These are phyloP conservation scores for Argyresthia goedartella DNA, from an alignment of 2,888 invertebrate species.

Conservation along the genomic window DNA sequence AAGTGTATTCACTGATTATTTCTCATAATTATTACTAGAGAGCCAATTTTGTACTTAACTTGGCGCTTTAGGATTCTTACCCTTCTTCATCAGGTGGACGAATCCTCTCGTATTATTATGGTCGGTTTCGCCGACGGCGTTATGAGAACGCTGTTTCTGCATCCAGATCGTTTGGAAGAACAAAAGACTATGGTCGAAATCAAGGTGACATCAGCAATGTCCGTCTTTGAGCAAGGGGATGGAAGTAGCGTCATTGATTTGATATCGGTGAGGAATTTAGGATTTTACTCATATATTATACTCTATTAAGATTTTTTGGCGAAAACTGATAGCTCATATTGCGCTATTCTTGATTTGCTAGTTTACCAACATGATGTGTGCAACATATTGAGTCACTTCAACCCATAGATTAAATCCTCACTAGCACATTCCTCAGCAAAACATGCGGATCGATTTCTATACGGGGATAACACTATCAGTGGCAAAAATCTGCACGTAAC, in stretches of 20 bases:
- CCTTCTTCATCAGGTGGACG: slow-evolving; percentile 60
- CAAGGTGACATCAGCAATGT: slow-evolving; percentile 40
- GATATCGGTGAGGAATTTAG: slow-evolving; percentile 32
- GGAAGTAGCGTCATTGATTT: slow-evolving; percentile 42
- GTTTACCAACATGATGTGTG: too few species aligned
- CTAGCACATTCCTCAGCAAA: too few species aligned
- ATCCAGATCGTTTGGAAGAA: slow-evolving; percentile 36
- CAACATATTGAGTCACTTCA: too few species aligned
- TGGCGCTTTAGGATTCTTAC: too few species aligned
- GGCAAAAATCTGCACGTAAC: too few species aligned
- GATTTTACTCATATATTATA: background rate
- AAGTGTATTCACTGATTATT: background rate
- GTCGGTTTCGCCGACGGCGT: slow-evolving; percentile 81
- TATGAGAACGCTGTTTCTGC: slow-evolving; percentile 63
- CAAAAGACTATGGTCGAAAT: slow-evolving; percentile 31
- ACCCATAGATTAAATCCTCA: too few species aligned
- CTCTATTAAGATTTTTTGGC: too few species aligned
- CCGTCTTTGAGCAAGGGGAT: slow-evolving; percentile 43
- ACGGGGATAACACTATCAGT: too few species aligned
- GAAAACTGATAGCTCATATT: too few species aligned
- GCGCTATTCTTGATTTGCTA: too few species aligned
- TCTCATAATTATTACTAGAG: background rate
- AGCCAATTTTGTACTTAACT: too few species aligned
- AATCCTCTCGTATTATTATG: slow-evolving; percentile 74
- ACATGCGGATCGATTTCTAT: too few species aligned